Evolutionary conservation across 2,888 invertebrate species (phyloP), one percentile per base, ranked within the genome.

Genomic region (Amphipoea lucens): DNA sequence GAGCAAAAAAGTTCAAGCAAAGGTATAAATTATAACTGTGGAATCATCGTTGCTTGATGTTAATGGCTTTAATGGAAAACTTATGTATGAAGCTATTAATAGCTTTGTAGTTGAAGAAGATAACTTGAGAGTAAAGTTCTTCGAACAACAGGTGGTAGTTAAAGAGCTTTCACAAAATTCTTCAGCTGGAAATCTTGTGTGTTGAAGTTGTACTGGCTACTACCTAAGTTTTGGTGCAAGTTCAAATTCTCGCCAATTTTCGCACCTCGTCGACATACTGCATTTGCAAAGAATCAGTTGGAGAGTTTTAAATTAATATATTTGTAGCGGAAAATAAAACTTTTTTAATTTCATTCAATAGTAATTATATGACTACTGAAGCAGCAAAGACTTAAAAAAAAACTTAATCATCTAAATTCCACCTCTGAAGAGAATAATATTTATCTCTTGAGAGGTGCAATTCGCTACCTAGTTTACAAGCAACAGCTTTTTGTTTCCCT

Each of bases 1-100:
- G 73, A 79, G 75, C 11, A 23, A 85, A 85, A 85, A 83, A 77
- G 69, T 69, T 78, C 69, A 72, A 75, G 73, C 74, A 42, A 54
- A 79, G 7, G 14, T 36, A 68, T 65, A 57, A 1, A 68, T 79
- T 63, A 68, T 75, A 69, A 51, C 66, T 6, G 45, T 60, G 7
- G 20, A 82, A n/a, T 54, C 14, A 62, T 69, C 36, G 40, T 40
- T 62, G 51, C 29, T 60, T 17, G 17, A 36, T 36, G 20, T 4
- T 65, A 63, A 63, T 63, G 51, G 40, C 20, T 51, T 74, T 62
- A 60, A 75, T 81, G 62, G 36, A 68, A 54, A 62, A 54, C 17
- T 45, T n/a, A 36, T 62, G 17, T 66, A 45, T 17, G 20, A 29
- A 36, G 51, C 9, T 23, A 66, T 51, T 45, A 36, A 48, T 65